Conservation (phyloP, 1,140 invertebrate species). For the Notospermus geniculatus region DNA sequence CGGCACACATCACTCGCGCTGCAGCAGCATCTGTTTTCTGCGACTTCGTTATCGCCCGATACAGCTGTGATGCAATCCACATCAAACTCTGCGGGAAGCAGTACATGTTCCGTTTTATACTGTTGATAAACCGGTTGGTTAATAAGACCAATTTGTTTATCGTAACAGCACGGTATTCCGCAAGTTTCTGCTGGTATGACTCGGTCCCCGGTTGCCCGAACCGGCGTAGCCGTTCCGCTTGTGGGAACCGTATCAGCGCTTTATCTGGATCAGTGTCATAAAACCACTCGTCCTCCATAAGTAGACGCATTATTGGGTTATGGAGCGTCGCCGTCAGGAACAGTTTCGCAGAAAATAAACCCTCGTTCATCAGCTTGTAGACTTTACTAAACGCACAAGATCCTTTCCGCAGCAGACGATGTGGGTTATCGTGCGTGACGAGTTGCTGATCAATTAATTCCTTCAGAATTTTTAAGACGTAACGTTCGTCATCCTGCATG, state of each 20-base stretch:
- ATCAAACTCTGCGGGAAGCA: conserved; percentile 79
- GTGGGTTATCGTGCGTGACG: conserved; percentile 74
- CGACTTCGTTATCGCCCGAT: conserved; percentile 56
- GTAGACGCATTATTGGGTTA: conserved; percentile 84
- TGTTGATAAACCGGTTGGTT: conserved; percentile 77
- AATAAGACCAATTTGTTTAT: conserved; percentile 79
- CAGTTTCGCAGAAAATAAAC: conserved; percentile 84
- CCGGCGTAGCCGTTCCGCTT: conserved; percentile 69
- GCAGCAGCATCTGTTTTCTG: conserved; percentile 64
- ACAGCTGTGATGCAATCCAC: conserved; percentile 63
- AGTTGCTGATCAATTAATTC: conserved; percentile 66
- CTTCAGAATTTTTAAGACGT: conserved; percentile 77
- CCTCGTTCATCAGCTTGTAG: conserved; percentile 86
- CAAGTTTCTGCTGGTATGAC: conserved; percentile 70
- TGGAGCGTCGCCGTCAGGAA: conserved; percentile 91
- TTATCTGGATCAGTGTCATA: conserved; percentile 90
- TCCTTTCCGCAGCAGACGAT: conserved; percentile 76
- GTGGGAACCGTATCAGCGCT: conserved; percentile 70
- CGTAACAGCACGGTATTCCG: conserved; percentile 66
- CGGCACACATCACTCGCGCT: conserved; percentile 70
- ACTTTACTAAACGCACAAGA: conserved; percentile 86
- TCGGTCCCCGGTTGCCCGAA: conserved; percentile 74
- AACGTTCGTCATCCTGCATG: conserved; percentile 76
- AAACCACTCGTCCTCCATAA: conserved; percentile 90
- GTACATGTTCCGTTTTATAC: conserved; percentile 81